Conservation (phyloP, 2,113 vertebrate genomes). For the Dascyllus trimaculatus region DNA sequence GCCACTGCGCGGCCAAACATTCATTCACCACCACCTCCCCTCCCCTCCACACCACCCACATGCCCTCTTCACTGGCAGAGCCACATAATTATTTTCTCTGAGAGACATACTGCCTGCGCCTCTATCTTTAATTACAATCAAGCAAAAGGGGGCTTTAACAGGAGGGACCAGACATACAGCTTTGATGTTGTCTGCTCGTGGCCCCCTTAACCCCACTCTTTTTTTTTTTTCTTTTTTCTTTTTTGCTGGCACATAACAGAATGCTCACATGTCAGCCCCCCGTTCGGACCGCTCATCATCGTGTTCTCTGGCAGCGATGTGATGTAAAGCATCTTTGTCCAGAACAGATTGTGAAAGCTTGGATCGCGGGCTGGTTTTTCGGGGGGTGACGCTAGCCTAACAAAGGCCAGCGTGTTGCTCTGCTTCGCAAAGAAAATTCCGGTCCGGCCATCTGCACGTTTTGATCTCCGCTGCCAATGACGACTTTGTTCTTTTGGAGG, state of each 20-base stretch:
- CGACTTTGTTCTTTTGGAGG: slow-evolving; percentile 61
- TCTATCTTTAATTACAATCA: slow-evolving; percentile 83
- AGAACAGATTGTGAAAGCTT: slow-evolving; percentile 49
- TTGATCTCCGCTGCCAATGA: slow-evolving; percentile 58
- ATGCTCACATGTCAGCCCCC: slow-evolving; percentile 23
- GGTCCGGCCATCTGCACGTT: slow-evolving; percentile 65
- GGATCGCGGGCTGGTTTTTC: slow-evolving; percentile 28
- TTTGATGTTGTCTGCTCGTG: slow-evolving; percentile 67
- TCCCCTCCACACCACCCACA: slow-evolving; percentile 41
- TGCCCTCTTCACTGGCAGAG: slow-evolving; percentile 52
- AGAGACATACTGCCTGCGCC: slow-evolving; percentile 53
- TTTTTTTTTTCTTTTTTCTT: neutral
- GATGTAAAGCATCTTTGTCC: slow-evolving; percentile 43
- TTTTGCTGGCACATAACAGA: slow-evolving; percentile 26
- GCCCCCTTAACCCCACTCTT: slow-evolving; percentile 18
- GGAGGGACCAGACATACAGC: slow-evolving; percentile 34
- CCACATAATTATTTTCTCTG: slow-evolving; percentile 78
- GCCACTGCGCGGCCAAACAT: slow-evolving; percentile 5
- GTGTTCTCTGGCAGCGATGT: slow-evolving; percentile 29
- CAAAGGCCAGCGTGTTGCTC: slow-evolving; percentile 58
- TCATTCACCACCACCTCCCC: neutral
- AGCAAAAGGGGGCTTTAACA: slow-evolving; percentile 51
- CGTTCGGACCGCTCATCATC: slow-evolving; percentile 28
- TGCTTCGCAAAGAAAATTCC: slow-evolving; percentile 51
- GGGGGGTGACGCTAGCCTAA: slow-evolving; percentile 18